Percentiles rank a stretch among this genome's conserved stretches.
These are phyloP conservation scores for Protobothrops mucrosquamatus DNA, from an alignment of 2,113 vertebrate genomes.

Conservation along the genomic window DNA sequence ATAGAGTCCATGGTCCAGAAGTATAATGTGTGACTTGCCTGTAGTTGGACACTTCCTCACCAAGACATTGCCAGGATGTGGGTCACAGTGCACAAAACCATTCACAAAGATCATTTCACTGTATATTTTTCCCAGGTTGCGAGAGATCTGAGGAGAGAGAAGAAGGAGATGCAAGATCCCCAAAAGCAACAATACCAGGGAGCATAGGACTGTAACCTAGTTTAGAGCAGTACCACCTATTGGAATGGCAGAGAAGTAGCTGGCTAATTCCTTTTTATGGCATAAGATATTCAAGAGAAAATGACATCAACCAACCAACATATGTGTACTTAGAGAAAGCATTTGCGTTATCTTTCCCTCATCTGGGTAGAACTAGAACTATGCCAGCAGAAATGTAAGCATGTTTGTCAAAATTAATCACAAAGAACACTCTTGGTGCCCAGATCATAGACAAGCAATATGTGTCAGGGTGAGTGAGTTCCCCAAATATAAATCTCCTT, in stretches of 20 bases:
- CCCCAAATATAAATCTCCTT: background rate
- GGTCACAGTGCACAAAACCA: slow-evolving; percentile 97
- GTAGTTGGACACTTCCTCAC: slow-evolving; percentile 80
- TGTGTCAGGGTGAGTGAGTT: background rate
- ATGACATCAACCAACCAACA: background rate
- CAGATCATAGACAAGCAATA: background rate
- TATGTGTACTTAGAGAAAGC: background rate
- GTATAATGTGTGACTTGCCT: slow-evolving; percentile 81
- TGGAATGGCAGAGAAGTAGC: background rate
- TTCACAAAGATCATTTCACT: slow-evolving; percentile 98
- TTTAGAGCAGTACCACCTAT: background rate
- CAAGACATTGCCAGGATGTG: slow-evolving; percentile 92
- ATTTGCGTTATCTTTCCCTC: background rate
- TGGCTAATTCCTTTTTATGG: background rate
- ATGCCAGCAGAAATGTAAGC: slow-evolving; percentile 9
- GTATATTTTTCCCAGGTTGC: slow-evolving; percentile 88
- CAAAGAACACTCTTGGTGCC: background rate
- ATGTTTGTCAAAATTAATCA: slow-evolving; percentile 18
- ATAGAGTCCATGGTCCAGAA: slow-evolving; percentile 95
- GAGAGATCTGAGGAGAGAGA: slow-evolving; percentile 80
- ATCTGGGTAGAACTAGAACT: background rate
- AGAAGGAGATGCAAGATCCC: background rate
- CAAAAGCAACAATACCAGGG: background rate
- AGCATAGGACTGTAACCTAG: background rate
- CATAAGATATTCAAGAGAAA: background rate